Evolutionary conservation across 2,797 vertebrate species (phyloP).

Genomic region (Cyprinodon diabolis): DNA sequence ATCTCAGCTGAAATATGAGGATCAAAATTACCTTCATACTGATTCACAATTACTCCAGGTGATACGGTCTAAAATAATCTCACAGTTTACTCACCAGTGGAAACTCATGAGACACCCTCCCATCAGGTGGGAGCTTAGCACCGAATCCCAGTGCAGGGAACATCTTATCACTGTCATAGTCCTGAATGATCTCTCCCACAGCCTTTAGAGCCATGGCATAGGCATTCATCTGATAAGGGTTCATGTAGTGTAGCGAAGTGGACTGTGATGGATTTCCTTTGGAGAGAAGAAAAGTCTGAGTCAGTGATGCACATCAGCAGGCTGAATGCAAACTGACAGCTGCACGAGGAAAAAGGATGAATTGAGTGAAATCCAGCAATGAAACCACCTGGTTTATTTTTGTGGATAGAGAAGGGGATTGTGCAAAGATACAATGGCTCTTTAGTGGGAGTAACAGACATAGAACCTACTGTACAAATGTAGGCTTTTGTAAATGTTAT

Average conservation of each 20-base stretch:
- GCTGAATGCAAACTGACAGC: slow-evolving; percentile 40
- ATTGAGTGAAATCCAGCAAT: slow-evolving; percentile 21
- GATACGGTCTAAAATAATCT: slow-evolving; percentile 21
- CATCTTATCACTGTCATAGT: slow-evolving; percentile 98
- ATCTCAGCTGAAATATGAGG: slow-evolving; percentile 8
- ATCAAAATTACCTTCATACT: slow-evolving; percentile 7
- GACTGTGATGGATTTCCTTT: slow-evolving; percentile 94
- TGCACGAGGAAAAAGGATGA: slow-evolving; percentile 20
- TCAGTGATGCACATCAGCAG: slow-evolving; percentile 56
- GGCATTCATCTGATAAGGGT: slow-evolving; percentile 97
- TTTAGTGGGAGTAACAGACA: background rate
- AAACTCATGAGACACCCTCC: slow-evolving; percentile 93
- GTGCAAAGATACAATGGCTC: background rate
- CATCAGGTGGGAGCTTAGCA: slow-evolving; percentile 94
- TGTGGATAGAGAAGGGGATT: background rate
- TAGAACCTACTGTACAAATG: background rate
- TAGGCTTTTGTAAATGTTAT: background rate
- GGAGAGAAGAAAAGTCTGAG: slow-evolving; percentile 51
- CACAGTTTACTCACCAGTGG: slow-evolving; percentile 84
- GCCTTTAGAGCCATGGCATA: slow-evolving; percentile 95
- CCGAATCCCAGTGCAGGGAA: slow-evolving; percentile 95
- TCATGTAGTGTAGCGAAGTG: slow-evolving; percentile 97
- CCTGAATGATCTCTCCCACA: slow-evolving; percentile 97
- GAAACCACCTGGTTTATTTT: background rate
- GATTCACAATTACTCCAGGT: slow-evolving; percentile 6